Evolutionary conservation across 1,140 invertebrate species (phyloP), one percentile per base, ranked within the genome.

Genomic region (Procambarus virginalis): DNA sequence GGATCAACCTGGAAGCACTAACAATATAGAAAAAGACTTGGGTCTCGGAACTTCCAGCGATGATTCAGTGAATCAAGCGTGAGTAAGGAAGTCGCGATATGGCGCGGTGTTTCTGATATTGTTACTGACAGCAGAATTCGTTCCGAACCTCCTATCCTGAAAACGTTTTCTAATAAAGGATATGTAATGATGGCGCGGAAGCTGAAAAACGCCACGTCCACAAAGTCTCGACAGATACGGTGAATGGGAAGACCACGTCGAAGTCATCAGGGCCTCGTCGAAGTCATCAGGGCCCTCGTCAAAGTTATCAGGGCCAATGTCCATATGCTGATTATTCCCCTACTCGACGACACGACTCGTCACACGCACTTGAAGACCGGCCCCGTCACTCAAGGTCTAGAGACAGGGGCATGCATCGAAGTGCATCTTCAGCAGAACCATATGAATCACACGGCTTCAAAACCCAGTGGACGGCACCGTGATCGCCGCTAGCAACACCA

Each of bases 31-130:
- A 58, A 97, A 97, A 93, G 97, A 98, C 93, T 34, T 34, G 34
- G 97, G 97, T 0, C 94, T 98, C 0, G 97, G 97, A 0, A 98
- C 97, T 4, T 98, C 97, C 0, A 97, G 95, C 85, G 94, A 94
- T 90, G 97, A 96, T 93, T 97, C 3, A 97, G 95, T 80, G 96
- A 97, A 93, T 96, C 95, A 91, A 96, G 95, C 91, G 96, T 96
- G 0, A 96, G 95, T 90, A 96, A 96, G 95, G 17, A 94, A 94
- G n/a, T 94, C 95, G 64, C 89, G 87, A 84, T 89, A 34, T 58
- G 46, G 96, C 88, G 95, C 96, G 84, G 96, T 96, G 2, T 94
- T 95, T 73, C 95, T 95, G 51, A 93, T 48, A 93, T 75, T 87
- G 85, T 68, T 93, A 95, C 10, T 80, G 70, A 86, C n/a, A 68